Evolutionary conservation across 1,140 invertebrate species (phyloP).

Genomic region (Hestina assimilis): DNA sequence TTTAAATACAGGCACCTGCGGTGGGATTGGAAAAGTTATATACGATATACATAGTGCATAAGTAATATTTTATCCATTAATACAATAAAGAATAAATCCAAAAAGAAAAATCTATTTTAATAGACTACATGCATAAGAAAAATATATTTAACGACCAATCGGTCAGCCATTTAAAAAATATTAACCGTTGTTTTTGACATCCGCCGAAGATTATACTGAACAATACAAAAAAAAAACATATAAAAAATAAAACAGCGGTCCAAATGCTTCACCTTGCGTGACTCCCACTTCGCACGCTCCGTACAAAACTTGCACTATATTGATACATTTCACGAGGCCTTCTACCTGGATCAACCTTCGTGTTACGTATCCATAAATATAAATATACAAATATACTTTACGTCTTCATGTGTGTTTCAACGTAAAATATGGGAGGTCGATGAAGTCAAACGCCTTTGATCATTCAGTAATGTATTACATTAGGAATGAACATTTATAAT

Average conservation of each 20-base stretch:
- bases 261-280: conserved; percentile 55
- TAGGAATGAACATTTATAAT: too few relatives aligned
- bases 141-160: not conserved
- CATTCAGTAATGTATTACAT: conserved; percentile 5
- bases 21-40: not conserved
- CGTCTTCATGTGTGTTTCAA: conserved; percentile 34
- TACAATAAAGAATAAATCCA: too few relatives aligned
- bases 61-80: not conserved
- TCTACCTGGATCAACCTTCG: conserved; percentile 64
- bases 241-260: conserved; percentile 51
- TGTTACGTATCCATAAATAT: conserved; percentile 16
- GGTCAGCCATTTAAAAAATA: not conserved
- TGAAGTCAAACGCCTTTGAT: conserved; percentile 38
- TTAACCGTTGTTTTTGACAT: conserved; percentile 20
- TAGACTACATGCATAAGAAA: too few relatives aligned
- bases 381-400: conserved; percentile 40
- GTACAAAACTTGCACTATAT: conserved; percentile 69
- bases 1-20: not conserved
- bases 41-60: too few relatives aligned
- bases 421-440: conserved; percentile 49
- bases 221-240: conserved; percentile 32
- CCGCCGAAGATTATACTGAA: conserved; percentile 12
- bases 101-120: too few relatives aligned
- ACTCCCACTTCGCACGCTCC: conserved; percentile 66
- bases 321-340: conserved; percentile 72